A percentile compares a stretch with the other conserved stretches of the same genome.
phyloP scores from a whole-genome alignment of 2,797 vertebrate species.

The Pterois miles region DNA sequence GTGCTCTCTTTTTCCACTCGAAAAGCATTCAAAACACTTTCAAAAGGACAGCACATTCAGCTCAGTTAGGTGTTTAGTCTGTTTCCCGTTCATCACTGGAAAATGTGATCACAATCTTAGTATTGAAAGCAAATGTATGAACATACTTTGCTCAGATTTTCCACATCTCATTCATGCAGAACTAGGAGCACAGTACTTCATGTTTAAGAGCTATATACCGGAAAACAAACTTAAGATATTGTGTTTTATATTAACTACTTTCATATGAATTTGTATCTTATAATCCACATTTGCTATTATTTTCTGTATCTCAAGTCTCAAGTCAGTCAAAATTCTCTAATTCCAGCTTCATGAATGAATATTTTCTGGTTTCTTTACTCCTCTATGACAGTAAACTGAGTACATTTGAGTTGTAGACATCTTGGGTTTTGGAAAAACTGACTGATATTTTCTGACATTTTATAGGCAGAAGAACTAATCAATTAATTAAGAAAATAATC shows the following conservation, averaged over 20 bases:
- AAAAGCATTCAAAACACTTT: neutral
- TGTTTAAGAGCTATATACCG: neutral
- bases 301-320: too few relatives aligned
- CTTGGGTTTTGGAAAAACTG: neutral
- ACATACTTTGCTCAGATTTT: slow-evolving; percentile 11
- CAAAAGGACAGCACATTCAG: neutral
- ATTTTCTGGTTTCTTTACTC: neutral
- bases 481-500: too few relatives aligned
- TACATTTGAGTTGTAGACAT: neutral
- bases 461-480: neutral
- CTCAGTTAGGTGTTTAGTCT: neutral
- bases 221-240: neutral
- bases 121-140: slow-evolving; percentile 9
- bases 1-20: neutral
- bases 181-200: neutral
- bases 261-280: neutral
- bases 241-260: neutral
- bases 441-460: neutral
- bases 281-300: neutral
- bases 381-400: too few relatives aligned
- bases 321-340: neutral
- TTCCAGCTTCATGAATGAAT: neutral
- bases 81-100: neutral
- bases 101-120: neutral
- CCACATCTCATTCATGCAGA: slow-evolving; percentile 10